Evolutionary conservation across 1,140 invertebrate genomes (phyloP), one percentile per base, ranked within the genome.

Genomic region (Cyclargus thomasi): DNA sequence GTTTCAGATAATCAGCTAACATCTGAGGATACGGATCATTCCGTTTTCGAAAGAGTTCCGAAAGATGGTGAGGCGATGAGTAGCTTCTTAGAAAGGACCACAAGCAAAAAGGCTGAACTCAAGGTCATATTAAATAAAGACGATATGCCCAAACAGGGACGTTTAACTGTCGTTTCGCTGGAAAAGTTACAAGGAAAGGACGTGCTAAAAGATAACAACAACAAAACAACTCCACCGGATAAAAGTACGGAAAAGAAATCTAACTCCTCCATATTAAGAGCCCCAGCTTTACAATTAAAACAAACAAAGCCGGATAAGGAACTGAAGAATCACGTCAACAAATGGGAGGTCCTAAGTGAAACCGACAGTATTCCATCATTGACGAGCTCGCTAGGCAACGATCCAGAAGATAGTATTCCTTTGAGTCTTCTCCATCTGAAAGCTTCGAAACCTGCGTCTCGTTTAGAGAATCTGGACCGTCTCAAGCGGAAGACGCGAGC

Each of bases 61-160:
- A 92, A 92, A 82, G 86, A 92, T 21, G 94, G 93, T 7, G 94
- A 94, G 81, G 92, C 93, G 39, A 92, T 92, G 70, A 92, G 91
- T 47, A 92, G 90, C 64, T 94, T 94, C 80, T 80, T 94, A 62
- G 91, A 93, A 84, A 83, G 93, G 23, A 93, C 92, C 8, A 86
- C 77, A 55, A 78, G 70, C 67, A 90, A 82, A 57, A 91, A 89
- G 75, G 77, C 83, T 4, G 90, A 91, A 72, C 77, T 91, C 0
- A 91, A 91, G 81, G 83, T 90, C 0, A 74, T 91, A 17, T 68
- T 91, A 35, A 91, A 90, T 72, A 91, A 91, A 79, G 88, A 90
- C 14, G 90, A 91, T 63, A 86, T 90, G 73, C 88, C 86, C 47
- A 91, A 91, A 80, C 86, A 90, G 74, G 81, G 91, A 16, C 83